phyloP scores from a whole-genome alignment of 2,888 invertebrate genomes.

The Linnaemya vulpina region DNA sequence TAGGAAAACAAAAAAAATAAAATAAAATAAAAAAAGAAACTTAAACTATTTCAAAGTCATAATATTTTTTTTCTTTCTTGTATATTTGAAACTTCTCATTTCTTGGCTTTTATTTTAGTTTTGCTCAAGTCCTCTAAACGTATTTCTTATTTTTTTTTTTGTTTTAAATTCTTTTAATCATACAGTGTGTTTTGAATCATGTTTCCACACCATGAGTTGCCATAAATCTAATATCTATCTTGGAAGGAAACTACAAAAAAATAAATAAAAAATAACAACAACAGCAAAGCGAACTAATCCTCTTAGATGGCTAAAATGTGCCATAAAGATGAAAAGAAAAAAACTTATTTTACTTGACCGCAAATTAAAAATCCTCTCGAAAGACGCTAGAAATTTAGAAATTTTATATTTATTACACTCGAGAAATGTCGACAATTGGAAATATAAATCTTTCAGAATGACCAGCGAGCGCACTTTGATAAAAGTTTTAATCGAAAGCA shows the following conservation, averaged over 20 bases:
- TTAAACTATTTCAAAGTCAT: conserved; percentile 72
- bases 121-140: conserved; percentile 34
- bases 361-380: conserved; percentile 58
- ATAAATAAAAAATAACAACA: not conserved
- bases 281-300: conserved; percentile 25
- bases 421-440: conserved; percentile 10
- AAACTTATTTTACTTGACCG: conserved; percentile 48
- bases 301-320: conserved; percentile 44
- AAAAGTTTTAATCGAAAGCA: no score
- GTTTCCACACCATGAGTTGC: conserved; percentile 75
- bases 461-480: no score
- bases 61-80: conserved; percentile 45
- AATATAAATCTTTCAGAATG: not conserved
- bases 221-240: conserved; percentile 75
- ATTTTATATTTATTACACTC: conserved; percentile 40
- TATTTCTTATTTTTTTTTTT: conserved; percentile 42
- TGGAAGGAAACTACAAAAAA: not conserved
- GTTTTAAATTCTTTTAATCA: conserved; percentile 58
- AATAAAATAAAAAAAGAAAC: conserved; percentile 69
- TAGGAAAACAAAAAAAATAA: no score
- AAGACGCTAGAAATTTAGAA: conserved; percentile 21
- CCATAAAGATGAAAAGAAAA: conserved; percentile 33
- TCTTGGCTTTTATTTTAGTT: conserved; percentile 11
- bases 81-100: conserved; percentile 47
- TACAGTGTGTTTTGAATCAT: conserved; percentile 70